A percentile compares a stretch with the other conserved stretches of the same genome.
phyloP scores from a whole-genome alignment of 2,113 vertebrate species.

The Pteruthius melanotis region DNA sequence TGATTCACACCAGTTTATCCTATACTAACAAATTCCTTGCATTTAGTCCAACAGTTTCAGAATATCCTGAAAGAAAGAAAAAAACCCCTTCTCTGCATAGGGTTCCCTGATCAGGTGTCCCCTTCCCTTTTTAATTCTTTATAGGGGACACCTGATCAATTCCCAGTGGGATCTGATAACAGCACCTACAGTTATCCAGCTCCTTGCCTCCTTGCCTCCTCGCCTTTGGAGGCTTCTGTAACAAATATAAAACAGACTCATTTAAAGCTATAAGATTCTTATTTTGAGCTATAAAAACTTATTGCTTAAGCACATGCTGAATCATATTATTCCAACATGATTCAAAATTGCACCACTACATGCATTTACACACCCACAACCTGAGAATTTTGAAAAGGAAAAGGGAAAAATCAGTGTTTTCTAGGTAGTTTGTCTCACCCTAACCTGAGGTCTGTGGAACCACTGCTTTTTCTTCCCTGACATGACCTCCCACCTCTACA shows the following conservation, averaged over 20 bases:
- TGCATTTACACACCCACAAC: not conserved
- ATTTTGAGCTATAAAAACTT: not conserved
- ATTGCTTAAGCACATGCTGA: not conserved
- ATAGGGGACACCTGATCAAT: not conserved
- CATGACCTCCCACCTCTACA: not conserved
- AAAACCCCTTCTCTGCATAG: not conserved
- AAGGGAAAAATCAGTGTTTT: not conserved
- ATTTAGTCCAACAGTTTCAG: not conserved
- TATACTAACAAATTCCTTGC: not conserved
- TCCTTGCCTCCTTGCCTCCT: not conserved
- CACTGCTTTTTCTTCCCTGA: not conserved
- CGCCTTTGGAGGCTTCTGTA: not conserved
- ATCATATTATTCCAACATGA: not conserved
- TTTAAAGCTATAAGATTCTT: not conserved
- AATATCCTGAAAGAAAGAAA: not conserved
- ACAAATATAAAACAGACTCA: not conserved
- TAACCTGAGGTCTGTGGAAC: not conserved
- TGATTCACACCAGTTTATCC: not conserved
- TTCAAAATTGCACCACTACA: not conserved
- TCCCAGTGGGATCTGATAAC: not conserved
- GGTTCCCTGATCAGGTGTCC: not conserved
- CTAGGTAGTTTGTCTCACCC: not conserved
- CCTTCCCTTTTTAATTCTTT: not conserved
- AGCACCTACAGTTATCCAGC: rapidly evolving
- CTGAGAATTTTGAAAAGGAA: not conserved